Conservation (phyloP, 2,888 invertebrate species). For the Unio delphinus region DNA sequence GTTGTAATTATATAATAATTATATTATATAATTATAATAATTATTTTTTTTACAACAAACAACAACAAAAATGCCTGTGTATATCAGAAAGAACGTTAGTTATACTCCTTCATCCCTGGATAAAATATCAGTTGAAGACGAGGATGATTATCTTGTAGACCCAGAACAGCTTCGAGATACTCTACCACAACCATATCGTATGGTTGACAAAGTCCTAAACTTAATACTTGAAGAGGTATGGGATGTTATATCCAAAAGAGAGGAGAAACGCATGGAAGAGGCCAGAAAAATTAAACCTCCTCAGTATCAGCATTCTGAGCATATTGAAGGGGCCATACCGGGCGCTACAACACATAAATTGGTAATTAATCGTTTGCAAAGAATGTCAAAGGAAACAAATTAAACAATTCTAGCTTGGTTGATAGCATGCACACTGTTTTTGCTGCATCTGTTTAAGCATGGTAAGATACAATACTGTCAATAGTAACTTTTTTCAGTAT, state of each 20-base stretch:
- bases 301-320: constrained; percentile 48
- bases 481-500: no score
- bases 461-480: no score
- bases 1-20: not conserved
- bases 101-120: constrained; percentile 62
- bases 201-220: constrained; percentile 64
- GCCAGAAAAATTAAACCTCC: constrained; percentile 57
- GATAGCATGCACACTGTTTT: no score
- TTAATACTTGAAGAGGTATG: constrained; percentile 62
- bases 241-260: constrained; percentile 56
- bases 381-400: no score
- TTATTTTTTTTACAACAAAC: not conserved
- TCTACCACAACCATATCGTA: constrained; percentile 68
- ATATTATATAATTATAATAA: not conserved
- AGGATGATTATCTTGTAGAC: constrained; percentile 65
- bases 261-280: constrained; percentile 51
- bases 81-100: constrained; percentile 58
- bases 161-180: constrained; percentile 63
- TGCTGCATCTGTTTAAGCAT: no score
- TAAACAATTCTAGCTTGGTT: no score
- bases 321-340: constrained; percentile 44
- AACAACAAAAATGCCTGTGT: constrained; percentile 57
- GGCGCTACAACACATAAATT: constrained; percentile 25
- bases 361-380: constrained; percentile 7
- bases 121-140: constrained; percentile 54